Base-by-base conservation (phyloP, 2,888 invertebrate species). In the Polydrusus cervinus region DNA sequence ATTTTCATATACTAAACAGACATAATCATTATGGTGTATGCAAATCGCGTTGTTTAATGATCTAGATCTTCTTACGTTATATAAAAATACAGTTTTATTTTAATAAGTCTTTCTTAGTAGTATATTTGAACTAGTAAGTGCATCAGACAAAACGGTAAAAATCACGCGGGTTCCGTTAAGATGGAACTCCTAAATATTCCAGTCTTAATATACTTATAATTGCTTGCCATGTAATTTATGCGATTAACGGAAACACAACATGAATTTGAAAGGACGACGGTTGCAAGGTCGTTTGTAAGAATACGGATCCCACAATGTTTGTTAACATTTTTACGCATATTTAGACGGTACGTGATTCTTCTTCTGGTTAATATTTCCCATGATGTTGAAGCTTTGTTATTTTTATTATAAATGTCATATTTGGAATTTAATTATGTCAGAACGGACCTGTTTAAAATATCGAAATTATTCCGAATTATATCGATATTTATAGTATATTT, bases 71-170 rank as follows among this genome's bases (percentile, higher is more conserved):
- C 14, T 47, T 16, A 47, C n/a, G 14, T 18, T 51, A 20, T 20
- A 7, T 51, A 51, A 51, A 13, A 51, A 51, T 47, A 51, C 51
- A 51, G 51, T 20, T 51, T 34, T 55, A 34, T 20, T 51, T 34
- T 55, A 34, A 55, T 34, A n/a, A 14, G 14, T 1, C 34, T 34
- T 55, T 3, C 34, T 34, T 55, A n/a, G 18, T 30, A 55, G 30
- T 3, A 14, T 45, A 14, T 30, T 9, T 55, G 30, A 55, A 55
- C 6, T 34, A 55, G 6, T 55, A 55, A 34, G 14, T 55, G 14
- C 55, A 55, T 30, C 34, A 34, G 55, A 55, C 55, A 34, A 1
- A 55, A 34, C 55, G 55, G 55, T 34, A 55, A 55, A 53, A 53
- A 30, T 25, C 5, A 11, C 18, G 53, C n/a, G 13, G n/a, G 34